phyloP scores from a whole-genome alignment of 2,888 invertebrate species.

The Netelia fuscicornis region DNA sequence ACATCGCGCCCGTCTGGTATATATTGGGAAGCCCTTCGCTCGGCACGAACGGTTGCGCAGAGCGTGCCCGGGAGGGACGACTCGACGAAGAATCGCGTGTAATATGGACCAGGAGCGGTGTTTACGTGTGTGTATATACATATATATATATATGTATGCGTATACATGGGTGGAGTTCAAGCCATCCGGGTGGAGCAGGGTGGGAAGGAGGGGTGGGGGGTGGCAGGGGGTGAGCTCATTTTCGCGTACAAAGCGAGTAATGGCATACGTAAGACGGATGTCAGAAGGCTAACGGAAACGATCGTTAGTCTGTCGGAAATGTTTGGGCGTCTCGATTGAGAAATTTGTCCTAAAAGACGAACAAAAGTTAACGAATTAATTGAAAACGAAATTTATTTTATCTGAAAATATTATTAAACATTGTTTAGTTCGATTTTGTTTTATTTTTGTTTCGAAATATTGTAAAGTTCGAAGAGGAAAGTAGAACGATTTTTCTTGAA shows the following conservation, averaged over 20 bases:
- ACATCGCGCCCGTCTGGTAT: slow-evolving; percentile 23
- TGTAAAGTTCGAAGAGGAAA: background rate
- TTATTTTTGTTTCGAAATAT: background rate
- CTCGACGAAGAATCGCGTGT: slow-evolving; percentile 49
- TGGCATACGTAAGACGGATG: slow-evolving; percentile 46
- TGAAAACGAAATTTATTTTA: background rate
- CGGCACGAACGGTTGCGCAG: slow-evolving; percentile 35
- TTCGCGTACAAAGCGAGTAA: slow-evolving; percentile 42
- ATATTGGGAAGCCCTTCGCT: slow-evolving; percentile 20
- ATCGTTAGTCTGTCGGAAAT: slow-evolving; percentile 42
- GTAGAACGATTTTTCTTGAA: background rate
- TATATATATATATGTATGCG: background rate
- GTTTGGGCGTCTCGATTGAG: slow-evolving; percentile 6
- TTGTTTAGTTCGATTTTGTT: background rate
- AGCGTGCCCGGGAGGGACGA: slow-evolving; percentile 48
- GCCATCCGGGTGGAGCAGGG: slow-evolving; percentile 4
- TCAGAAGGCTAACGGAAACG: slow-evolving; percentile 38
- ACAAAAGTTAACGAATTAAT: background rate
- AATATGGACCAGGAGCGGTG: slow-evolving; percentile 57
- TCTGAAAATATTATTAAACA: background rate
- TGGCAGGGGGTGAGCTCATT: slow-evolving; percentile 11
- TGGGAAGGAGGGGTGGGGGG: too few relatives aligned
- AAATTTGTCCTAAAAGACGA: slow-evolving; percentile 5
- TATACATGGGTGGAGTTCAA: slow-evolving; percentile 22
- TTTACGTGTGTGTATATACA: background rate